Conservation (phyloP, 2,888 invertebrate species). For the Amiota minor region DNA sequence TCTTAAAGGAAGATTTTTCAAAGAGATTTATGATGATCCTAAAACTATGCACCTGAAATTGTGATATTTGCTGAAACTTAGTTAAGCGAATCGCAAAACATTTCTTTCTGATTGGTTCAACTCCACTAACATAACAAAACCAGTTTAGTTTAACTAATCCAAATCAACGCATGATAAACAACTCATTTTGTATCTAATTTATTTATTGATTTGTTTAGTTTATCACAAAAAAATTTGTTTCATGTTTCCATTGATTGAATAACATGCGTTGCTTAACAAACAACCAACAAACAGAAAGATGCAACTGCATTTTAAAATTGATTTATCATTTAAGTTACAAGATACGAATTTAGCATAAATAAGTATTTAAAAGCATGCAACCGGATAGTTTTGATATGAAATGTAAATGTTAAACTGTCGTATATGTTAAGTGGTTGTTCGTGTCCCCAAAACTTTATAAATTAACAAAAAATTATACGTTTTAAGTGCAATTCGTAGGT, state of each 20-base stretch:
- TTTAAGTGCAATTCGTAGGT: constrained; percentile 36
- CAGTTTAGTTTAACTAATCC: not conserved
- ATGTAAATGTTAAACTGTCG: too few species aligned
- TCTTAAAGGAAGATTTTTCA: too few species aligned
- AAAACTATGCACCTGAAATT: not conserved
- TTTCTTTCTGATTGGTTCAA: constrained; percentile 6
- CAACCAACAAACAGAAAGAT: not conserved
- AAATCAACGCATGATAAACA: not conserved
- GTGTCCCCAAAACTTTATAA: too few species aligned
- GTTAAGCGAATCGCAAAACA: constrained; percentile 11
- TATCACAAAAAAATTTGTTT: not conserved
- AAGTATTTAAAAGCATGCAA: too few species aligned
- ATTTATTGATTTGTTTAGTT: not conserved
- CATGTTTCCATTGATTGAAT: constrained; percentile 11
- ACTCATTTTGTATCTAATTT: not conserved
- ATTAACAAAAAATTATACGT: not conserved
- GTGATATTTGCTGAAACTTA: not conserved
- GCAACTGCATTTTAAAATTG: constrained; percentile 8
- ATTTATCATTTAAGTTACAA: not conserved
- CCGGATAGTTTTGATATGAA: too few species aligned
- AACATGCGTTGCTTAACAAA: not conserved
- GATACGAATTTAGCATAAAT: too few species aligned
- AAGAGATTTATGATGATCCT: not conserved
- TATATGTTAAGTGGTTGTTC: too few species aligned
- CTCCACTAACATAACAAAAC: not conserved